These are phyloP conservation scores for Mayetiola destructor DNA, from an alignment of 2,888 invertebrate genomes.

Conservation along the genomic window DNA sequence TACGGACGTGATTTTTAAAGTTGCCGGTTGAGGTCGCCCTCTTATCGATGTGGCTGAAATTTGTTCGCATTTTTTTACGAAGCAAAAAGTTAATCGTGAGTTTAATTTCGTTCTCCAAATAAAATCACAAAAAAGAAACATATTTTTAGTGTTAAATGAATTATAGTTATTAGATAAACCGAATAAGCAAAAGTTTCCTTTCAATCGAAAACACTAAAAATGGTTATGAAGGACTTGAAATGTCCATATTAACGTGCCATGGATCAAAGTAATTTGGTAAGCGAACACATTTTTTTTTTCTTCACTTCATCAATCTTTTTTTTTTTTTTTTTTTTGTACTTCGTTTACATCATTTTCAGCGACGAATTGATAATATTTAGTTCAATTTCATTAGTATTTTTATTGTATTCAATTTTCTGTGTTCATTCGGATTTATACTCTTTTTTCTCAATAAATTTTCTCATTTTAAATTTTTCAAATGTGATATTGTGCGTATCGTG, in stretches of 20 bases:
- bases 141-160: background rate
- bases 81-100: slow-evolving; percentile 12
- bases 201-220: slow-evolving; percentile 15
- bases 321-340: background rate
- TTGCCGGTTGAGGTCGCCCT: slow-evolving; percentile 9
- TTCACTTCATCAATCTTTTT: slow-evolving; percentile 18
- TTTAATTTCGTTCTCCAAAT: background rate
- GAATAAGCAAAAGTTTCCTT: background rate
- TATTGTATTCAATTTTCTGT: too few relatives aligned
- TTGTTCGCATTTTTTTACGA: slow-evolving; percentile 13
- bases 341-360: too few relatives aligned
- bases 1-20: background rate
- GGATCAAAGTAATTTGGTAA: slow-evolving; percentile 47
- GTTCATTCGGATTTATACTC: too few relatives aligned
- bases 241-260: slow-evolving; percentile 43
- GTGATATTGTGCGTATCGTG: too few relatives aligned
- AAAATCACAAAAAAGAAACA: background rate
- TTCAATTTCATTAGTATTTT: too few relatives aligned
- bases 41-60: slow-evolving; percentile 13
- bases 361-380: too few relatives aligned
- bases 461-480: too few relatives aligned
- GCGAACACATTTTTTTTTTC: slow-evolving; percentile 27
- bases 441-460: too few relatives aligned
- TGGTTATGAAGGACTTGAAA: slow-evolving; percentile 37
- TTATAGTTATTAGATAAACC: too few relatives aligned